Conservation (phyloP, 2,888 invertebrate species). For the Rhingia rostrata region DNA sequence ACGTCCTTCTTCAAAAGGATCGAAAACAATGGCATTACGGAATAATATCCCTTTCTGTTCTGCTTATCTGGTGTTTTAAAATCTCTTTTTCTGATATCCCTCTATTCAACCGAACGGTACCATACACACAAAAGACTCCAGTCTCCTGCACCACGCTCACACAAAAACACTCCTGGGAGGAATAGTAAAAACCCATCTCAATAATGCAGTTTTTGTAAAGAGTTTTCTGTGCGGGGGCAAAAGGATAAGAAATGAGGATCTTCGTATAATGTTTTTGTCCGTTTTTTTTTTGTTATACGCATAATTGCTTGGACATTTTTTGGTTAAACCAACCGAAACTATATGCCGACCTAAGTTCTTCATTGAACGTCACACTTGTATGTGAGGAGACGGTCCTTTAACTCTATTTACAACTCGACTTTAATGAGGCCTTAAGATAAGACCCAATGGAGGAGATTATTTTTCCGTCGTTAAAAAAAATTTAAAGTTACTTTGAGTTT, state of each 20-base stretch:
- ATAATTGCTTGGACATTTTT: constrained; percentile 66
- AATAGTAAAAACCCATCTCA: constrained; percentile 25
- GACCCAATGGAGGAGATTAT: background rate
- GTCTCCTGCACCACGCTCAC: constrained; percentile 1
- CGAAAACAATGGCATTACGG: constrained; percentile 67
- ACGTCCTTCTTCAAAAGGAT: constrained; percentile 33
- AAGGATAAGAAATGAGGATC: constrained; percentile 36
- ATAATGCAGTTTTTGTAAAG: constrained; percentile 47
- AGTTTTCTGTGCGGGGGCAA: background rate
- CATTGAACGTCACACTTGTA: constrained; percentile 40
- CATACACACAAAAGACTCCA: constrained; percentile 21
- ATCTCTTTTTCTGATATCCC: constrained; percentile 34
- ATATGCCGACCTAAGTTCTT: constrained; percentile 26
- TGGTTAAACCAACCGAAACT: constrained; percentile 16
- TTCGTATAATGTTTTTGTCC: background rate
- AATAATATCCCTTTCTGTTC: constrained; percentile 48
- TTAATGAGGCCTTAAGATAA: constrained; percentile 60
- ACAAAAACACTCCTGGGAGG: background rate
- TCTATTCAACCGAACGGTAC: constrained; percentile 11
- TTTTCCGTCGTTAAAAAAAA: background rate
- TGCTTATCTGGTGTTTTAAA: constrained; percentile 48
- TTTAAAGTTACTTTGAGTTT: constrained; percentile 21
- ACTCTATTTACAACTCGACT: constrained; percentile 27
- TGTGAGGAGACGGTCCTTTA: constrained; percentile 6
- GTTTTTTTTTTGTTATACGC: constrained; percentile 12